Evolutionary conservation across 2,888 invertebrate species (phyloP).

Genomic region (Opisthograptis luteolata): DNA sequence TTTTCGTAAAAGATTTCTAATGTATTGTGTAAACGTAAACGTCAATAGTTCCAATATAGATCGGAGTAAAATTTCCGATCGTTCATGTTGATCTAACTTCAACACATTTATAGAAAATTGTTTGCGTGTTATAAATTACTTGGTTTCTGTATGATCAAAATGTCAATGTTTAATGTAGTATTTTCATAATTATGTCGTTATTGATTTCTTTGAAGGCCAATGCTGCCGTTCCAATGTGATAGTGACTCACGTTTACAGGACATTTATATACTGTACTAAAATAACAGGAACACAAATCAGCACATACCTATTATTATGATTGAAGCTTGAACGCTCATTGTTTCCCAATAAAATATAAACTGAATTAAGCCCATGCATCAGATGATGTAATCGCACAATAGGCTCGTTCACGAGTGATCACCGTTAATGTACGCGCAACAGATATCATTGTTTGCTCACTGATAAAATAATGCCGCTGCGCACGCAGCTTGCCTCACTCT

Average conservation of each 20-base stretch:
- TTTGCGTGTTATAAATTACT: not conserved
- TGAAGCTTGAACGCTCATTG: conserved; percentile 9
- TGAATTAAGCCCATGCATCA: conserved; percentile 10
- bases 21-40: conserved; percentile 27
- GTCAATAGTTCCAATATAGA: conserved; percentile 35
- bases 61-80: conserved; percentile 12
- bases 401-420: conserved; percentile 53
- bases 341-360: not conserved
- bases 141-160: not conserved
- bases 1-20: conserved; percentile 23
- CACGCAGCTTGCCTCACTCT: conserved; percentile 51
- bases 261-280: conserved; percentile 22
- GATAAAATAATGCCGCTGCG: conserved; percentile 66
- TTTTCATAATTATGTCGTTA: conserved; percentile 7
- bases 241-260: conserved; percentile 22
- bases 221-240: conserved; percentile 12
- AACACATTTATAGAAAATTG: not conserved
- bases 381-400: conserved; percentile 43
- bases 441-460: conserved; percentile 72
- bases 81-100: conserved; percentile 6
- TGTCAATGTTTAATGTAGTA: conserved; percentile 5
- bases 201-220: conserved; percentile 13
- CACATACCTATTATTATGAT: conserved; percentile 11
- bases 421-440: conserved; percentile 57
- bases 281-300: conserved; percentile 21